These are phyloP conservation scores for Xestia xanthographa DNA, from an alignment of 2,888 invertebrate species.

Conservation along the genomic window DNA sequence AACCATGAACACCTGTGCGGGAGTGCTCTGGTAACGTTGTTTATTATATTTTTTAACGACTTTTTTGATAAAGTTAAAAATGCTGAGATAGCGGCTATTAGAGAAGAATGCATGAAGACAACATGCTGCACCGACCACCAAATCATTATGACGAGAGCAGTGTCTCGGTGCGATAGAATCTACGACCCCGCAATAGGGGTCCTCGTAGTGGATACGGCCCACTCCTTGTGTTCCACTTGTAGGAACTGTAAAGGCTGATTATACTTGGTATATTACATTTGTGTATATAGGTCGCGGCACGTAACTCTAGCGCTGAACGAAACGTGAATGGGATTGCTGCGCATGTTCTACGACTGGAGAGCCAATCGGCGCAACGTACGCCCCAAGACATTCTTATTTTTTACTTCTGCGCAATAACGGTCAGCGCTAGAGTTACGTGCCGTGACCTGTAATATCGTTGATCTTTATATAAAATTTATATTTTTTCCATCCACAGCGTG, in stretches of 20 bases:
- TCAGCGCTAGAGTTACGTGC: too few relatives aligned
- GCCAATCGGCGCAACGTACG: too few relatives aligned
- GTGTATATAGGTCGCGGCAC: too few relatives aligned
- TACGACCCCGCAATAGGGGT: not conserved
- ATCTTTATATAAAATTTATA: not conserved
- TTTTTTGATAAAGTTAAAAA: not conserved
- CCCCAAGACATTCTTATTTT: too few relatives aligned
- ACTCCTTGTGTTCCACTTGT: not conserved
- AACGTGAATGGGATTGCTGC: too few relatives aligned
- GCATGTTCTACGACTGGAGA: too few relatives aligned
- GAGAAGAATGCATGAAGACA: not conserved
- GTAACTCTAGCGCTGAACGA: too few relatives aligned
- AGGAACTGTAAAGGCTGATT: not conserved
- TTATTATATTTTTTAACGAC: not conserved
- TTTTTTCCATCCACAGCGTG: constrained; percentile 65
- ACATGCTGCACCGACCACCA: not conserved
- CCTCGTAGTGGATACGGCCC: not conserved
- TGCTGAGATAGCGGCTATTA: not conserved
- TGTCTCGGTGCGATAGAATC: not conserved
- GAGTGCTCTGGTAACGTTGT: constrained; percentile 38
- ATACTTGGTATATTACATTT: not conserved
- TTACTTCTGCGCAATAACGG: too few relatives aligned
- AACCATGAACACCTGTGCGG: constrained; percentile 45
- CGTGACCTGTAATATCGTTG: not conserved
- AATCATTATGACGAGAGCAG: not conserved